These are phyloP conservation scores for Corapipo altera DNA, from an alignment of 2,113 vertebrate genomes.

Conservation along the genomic window DNA sequence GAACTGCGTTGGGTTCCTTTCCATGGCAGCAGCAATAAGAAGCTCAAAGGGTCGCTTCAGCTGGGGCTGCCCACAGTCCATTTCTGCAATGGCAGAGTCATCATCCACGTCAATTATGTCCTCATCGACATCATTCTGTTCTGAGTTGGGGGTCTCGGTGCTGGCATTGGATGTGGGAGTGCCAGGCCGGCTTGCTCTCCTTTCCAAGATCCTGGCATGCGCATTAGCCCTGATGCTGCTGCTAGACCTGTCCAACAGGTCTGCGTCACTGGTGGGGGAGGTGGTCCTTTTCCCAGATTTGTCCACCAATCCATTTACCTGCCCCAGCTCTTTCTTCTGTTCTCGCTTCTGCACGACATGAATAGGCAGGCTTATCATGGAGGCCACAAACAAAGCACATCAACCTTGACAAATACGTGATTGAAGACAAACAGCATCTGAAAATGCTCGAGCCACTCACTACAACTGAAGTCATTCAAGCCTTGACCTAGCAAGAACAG, in stretches of 20 bases:
- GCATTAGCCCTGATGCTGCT: slow-evolving; percentile 83
- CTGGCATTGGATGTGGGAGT: slow-evolving; percentile 95
- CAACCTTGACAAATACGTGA: slow-evolving; percentile 60
- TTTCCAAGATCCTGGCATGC: slow-evolving; percentile 91
- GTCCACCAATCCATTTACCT: slow-evolving; percentile 93
- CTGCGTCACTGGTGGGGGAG: slow-evolving; percentile 88
- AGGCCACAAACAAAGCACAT: slow-evolving; percentile 64
- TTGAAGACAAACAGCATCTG: slow-evolving; percentile 48
- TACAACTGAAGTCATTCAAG: slow-evolving; percentile 12
- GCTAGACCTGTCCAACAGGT: slow-evolving; percentile 86
- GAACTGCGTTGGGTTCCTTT: slow-evolving; percentile 97
- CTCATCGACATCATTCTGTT: slow-evolving; percentile 94
- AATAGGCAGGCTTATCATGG: slow-evolving; percentile 53
- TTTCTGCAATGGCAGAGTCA: slow-evolving; percentile 84
- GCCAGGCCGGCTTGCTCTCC: slow-evolving; percentile 89
- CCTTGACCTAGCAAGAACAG: background rate
- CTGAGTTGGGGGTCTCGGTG: slow-evolving; percentile 91
- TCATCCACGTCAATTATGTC: slow-evolving; percentile 94
- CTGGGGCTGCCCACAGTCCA: slow-evolving; percentile 84
- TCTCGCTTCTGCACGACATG: slow-evolving; percentile 86
- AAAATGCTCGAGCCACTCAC: slow-evolving; percentile 13
- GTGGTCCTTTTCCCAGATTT: slow-evolving; percentile 83
- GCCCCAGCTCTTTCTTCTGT: slow-evolving; percentile 90
- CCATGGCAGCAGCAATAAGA: slow-evolving; percentile 96
- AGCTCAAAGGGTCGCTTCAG: slow-evolving; percentile 96